Percentiles rank a stretch among this genome's conserved stretches.
phyloP scores from a whole-genome alignment of 2,888 invertebrate species.

The Stegana nigrithorax region DNA sequence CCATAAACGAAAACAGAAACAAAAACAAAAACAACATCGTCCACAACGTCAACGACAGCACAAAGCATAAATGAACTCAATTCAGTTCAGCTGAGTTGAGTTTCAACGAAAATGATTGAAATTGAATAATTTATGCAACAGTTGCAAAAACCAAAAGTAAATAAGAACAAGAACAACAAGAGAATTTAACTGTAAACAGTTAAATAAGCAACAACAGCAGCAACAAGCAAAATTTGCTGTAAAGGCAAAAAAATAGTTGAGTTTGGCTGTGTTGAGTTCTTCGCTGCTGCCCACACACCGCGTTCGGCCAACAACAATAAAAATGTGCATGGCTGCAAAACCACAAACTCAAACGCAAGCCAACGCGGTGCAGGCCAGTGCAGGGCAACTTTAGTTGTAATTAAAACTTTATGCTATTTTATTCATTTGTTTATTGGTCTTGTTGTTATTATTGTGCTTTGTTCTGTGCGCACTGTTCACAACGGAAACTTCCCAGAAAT shows the following conservation, averaged over 20 bases:
- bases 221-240: neutral
- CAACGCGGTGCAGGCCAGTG: too few species aligned
- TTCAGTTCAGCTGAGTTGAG: neutral
- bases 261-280: neutral
- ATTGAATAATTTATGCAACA: neutral
- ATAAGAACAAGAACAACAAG: neutral
- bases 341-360: too few species aligned
- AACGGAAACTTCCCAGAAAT: slow-evolving; percentile 50
- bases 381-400: slow-evolving; percentile 27
- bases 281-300: neutral
- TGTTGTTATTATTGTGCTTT: slow-evolving; percentile 18
- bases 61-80: neutral
- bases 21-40: slow-evolving; percentile 1
- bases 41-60: too few species aligned
- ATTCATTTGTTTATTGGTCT: slow-evolving; percentile 29
- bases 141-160: neutral
- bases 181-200: too few species aligned
- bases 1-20: neutral
- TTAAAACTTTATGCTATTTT: slow-evolving; percentile 47
- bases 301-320: too few species aligned
- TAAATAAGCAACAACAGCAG: too few species aligned
- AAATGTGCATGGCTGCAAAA: too few species aligned
- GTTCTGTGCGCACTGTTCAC: slow-evolving; percentile 23
- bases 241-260: neutral
- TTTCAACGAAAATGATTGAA: too few species aligned